Evolutionary conservation across 2,888 invertebrate genomes (phyloP), one percentile per base, ranked within the genome.

Genomic region (Drosophila limbata): DNA sequence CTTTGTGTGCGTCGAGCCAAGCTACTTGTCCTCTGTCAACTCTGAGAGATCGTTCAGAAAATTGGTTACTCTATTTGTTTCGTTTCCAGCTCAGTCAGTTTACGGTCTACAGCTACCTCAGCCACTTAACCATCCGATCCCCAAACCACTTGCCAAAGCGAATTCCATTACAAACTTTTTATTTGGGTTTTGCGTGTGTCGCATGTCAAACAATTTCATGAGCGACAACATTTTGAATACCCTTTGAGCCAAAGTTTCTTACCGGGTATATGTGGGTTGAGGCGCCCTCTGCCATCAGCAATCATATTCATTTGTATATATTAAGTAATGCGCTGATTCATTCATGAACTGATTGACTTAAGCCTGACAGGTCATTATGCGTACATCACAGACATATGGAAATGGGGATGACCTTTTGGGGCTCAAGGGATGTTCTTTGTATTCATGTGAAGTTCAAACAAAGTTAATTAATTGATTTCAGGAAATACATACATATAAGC

Each of bases 201-300:
- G 81, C 66, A 73, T 78, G 78, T 77, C 77, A 77, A 77, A 65
- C 64, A 73, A 73, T 62, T 77, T 73, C 56, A 75, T 64, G 67
- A 56, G 45, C 57, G 61, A 65, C 64, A 69, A 45, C 62, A 63
- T 78, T 76, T 53, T 63, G 81, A 65, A 78, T 63, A 64, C 48
- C 66, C 59, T 56, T 68, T 66, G 50, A 65, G 25, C 4, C 48
- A 50, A 72, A 73, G 45, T 80, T 77, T 69, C 39, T 42, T n/a
- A 44, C 17, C n/a, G 44, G 57, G 39, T 66, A 60, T 39, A 44
- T 50, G 35, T 35, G 28, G 40, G 35, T 35, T 35, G 40, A 17
- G 47, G 40, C 21, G 45, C 28, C 48, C 31, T n/a, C 35, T 52
- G 52, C 44, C 37, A n/a, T 37, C 39, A 25, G 25, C 5, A 55